These are phyloP conservation scores for Pristionchus exspectatus DNA, from an alignment of 2,888 invertebrate species.

Conservation along the genomic window DNA sequence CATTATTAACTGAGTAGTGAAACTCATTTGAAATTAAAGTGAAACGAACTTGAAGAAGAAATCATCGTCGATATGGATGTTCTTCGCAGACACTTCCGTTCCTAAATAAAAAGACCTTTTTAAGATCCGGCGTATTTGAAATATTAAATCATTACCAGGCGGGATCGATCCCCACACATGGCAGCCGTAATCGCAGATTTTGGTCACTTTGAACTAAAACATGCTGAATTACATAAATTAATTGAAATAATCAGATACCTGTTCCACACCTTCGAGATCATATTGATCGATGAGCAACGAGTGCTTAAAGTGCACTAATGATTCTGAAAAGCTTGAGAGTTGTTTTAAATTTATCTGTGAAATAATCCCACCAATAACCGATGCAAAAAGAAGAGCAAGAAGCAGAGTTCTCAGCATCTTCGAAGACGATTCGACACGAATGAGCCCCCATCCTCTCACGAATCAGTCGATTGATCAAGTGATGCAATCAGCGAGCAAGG, in stretches of 20 bases:
- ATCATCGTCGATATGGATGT: conserved; percentile 40
- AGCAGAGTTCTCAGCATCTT: background rate
- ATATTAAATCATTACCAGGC: background rate
- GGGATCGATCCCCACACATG: conserved; percentile 35
- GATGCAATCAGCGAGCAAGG: conserved; percentile 7
- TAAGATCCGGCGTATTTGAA: background rate
- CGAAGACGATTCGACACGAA: background rate
- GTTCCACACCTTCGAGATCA: conserved; percentile 1
- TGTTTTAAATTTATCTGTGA: background rate
- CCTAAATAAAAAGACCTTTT: background rate
- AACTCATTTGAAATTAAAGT: background rate
- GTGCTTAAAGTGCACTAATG: conserved; percentile 1
- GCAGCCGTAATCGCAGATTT: conserved; percentile 45
- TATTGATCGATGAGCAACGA: conserved; percentile 14
- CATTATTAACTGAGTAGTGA: background rate
- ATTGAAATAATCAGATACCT: background rate
- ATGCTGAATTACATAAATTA: background rate
- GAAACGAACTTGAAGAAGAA: conserved; percentile 27
- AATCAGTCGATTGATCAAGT: conserved; percentile 27
- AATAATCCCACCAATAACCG: background rate
- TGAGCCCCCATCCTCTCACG: conserved; percentile 18
- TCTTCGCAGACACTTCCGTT: conserved; percentile 4
- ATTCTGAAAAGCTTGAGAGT: background rate
- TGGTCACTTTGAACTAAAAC: conserved; percentile 16
- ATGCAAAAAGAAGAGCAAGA: background rate